These are phyloP conservation scores for Cerceris ruficornis DNA, from an alignment of 2,888 invertebrate genomes.

Conservation along the genomic window DNA sequence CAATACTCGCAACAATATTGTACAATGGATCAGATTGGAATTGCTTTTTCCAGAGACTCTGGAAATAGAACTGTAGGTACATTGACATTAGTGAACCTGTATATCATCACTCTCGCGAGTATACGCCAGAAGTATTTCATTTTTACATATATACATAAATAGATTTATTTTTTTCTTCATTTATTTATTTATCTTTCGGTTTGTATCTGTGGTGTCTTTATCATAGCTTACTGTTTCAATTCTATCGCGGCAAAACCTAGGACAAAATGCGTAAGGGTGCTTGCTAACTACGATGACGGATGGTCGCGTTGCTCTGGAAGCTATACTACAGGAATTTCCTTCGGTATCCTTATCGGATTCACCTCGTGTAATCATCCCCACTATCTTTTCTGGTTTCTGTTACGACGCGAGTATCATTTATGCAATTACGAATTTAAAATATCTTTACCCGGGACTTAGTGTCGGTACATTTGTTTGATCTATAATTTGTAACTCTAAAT, in stretches of 20 bases:
- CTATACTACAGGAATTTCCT: slow-evolving; percentile 9
- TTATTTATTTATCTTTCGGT: slow-evolving; percentile 1
- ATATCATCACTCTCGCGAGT: slow-evolving; percentile 60
- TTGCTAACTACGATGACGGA: slow-evolving; percentile 54
- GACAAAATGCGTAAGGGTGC: slow-evolving; percentile 50
- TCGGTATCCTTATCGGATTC: neutral
- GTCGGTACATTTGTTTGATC: too few species aligned
- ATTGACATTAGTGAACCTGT: slow-evolving; percentile 75
- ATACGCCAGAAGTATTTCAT: slow-evolving; percentile 58
- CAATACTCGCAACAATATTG: slow-evolving; percentile 81
- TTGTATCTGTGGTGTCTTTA: slow-evolving; percentile 9
- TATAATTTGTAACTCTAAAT: too few species aligned
- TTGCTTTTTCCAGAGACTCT: slow-evolving; percentile 82
- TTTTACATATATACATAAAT: neutral
- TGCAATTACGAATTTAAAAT: too few species aligned
- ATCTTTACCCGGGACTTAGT: too few species aligned
- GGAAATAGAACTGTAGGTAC: slow-evolving; percentile 81
- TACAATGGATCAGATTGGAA: slow-evolving; percentile 81
- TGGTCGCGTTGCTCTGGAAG: slow-evolving; percentile 12
- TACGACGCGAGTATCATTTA: neutral
- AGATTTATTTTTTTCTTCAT: slow-evolving; percentile 15
- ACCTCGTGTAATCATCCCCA: slow-evolving; percentile 5
- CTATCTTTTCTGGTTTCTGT: neutral
- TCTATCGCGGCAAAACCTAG: slow-evolving; percentile 23
- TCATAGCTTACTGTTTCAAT: neutral